Base-by-base conservation (phyloP, 2,888 invertebrate species). In the Cinara cedri region DNA sequence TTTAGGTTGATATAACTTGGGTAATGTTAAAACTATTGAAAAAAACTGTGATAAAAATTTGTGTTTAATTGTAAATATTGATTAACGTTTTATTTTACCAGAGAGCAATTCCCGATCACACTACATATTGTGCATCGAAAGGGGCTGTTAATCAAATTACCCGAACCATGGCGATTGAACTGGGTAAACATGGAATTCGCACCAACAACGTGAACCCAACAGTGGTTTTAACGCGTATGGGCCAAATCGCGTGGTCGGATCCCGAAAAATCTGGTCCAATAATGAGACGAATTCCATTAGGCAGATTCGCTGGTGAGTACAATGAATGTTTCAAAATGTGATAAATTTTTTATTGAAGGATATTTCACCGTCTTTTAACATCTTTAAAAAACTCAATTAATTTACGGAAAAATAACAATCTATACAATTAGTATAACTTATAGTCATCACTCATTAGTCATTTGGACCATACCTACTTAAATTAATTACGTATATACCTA, bases 151-250 rank as follows among this genome's bases (percentile, higher is more conserved):
- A 98, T 84, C 90, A 92, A 57, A 87, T 96, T 81, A 93, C 95
- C 0, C 89, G 91, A 83, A 90, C 91, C 0, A 91, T 96, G 89
- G 96, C 97, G 0, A 84, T 94, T 62, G 97, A 98, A 86, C 88
- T 97, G 24, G 97, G 96, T 0, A 90, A 90, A 0, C 88, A 91
- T 81, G 90, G 91, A 51, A 96, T 98, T 83, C 90, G 98, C 24
- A 92, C 94, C 0, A 98, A 98, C 85, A 89, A 91, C n/a, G 92
- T 98, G 0, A 96, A 97, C 86, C 98, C 98, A 0, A 98, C 97
- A 0, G 96, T 96, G 0, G 92, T 96, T 16, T 87, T 96, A 88
- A 98, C 98, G 0, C 93, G 92, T 75, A 92, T 98, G 93, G 96
- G 96, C 0, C 89, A 88, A 82, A 86, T 89, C 14, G 91, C 90